These are phyloP conservation scores for Sylvia atricapilla DNA, from an alignment of 2,113 vertebrate species.

Conservation along the genomic window DNA sequence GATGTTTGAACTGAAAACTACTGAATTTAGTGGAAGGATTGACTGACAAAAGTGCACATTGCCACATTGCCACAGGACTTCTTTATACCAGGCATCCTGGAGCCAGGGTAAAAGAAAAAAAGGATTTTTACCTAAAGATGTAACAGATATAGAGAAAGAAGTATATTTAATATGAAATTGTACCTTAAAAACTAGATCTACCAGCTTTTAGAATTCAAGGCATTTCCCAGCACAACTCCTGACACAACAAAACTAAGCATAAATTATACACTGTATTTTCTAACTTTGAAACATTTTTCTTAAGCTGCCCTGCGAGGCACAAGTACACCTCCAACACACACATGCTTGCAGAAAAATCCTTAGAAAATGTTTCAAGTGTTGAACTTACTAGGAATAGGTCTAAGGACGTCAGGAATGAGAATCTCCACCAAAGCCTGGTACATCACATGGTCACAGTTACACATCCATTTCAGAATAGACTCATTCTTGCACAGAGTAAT, in stretches of 20 bases:
- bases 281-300: constrained; percentile 14
- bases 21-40: background rate
- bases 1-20: background rate
- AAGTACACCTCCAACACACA: background rate
- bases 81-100: background rate
- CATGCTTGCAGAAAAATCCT: constrained; percentile 14
- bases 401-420: constrained; percentile 81
- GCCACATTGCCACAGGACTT: background rate
- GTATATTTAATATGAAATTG: background rate
- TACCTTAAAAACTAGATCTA: background rate
- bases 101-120: background rate
- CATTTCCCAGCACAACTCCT: background rate
- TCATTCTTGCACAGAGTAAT: constrained; percentile 84
- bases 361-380: constrained; percentile 45
- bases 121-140: background rate
- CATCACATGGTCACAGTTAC: constrained; percentile 86
- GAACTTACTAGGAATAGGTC: constrained; percentile 87
- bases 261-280: background rate
- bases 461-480: constrained; percentile 84
- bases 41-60: background rate
- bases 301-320: background rate
- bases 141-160: background rate
- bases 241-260: constrained; percentile 1
- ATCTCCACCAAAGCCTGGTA: constrained; percentile 77
- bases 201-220: background rate